Conservation (phyloP, 2,113 vertebrate genomes). For the Burhinus oedicnemus region DNA sequence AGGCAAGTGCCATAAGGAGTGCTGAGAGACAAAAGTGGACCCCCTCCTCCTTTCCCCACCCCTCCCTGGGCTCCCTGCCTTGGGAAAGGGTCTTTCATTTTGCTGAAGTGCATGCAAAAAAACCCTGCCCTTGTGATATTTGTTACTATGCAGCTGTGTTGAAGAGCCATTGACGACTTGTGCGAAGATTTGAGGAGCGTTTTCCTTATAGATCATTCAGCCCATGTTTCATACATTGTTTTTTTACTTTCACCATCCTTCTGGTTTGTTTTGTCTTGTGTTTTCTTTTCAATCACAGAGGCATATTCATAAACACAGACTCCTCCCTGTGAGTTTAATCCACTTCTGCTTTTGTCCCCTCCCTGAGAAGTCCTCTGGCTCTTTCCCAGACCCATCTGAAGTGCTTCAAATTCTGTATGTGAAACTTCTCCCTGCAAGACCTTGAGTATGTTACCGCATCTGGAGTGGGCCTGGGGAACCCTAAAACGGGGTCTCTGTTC, state of each 20-base stretch:
- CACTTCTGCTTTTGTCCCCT: not conserved
- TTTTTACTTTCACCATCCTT: not conserved
- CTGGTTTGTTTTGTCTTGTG: not conserved
- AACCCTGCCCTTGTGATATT: not conserved
- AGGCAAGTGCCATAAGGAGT: rapidly evolving
- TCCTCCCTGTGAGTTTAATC: not conserved
- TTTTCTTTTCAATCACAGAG: not conserved
- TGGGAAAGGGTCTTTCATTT: not conserved
- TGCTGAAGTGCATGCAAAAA: not conserved
- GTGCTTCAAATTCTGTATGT: not conserved
- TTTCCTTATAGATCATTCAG: not conserved
- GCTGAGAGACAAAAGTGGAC: not conserved
- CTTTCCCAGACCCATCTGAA: not conserved
- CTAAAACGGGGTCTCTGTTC: not conserved
- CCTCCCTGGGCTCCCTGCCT: not conserved
- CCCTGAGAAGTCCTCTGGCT: not conserved
- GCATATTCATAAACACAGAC: not conserved
- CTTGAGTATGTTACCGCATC: not conserved
- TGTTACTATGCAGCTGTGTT: not conserved
- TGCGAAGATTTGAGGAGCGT: not conserved
- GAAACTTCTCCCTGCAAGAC: not conserved
- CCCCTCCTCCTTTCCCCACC: not conserved
- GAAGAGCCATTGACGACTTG: not conserved
- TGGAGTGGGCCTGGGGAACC: not conserved
- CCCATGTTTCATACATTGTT: rapidly evolving